Base-by-base conservation (phyloP, 2,888 invertebrate genomes). In the Agonopterix alstromeriana region DNA sequence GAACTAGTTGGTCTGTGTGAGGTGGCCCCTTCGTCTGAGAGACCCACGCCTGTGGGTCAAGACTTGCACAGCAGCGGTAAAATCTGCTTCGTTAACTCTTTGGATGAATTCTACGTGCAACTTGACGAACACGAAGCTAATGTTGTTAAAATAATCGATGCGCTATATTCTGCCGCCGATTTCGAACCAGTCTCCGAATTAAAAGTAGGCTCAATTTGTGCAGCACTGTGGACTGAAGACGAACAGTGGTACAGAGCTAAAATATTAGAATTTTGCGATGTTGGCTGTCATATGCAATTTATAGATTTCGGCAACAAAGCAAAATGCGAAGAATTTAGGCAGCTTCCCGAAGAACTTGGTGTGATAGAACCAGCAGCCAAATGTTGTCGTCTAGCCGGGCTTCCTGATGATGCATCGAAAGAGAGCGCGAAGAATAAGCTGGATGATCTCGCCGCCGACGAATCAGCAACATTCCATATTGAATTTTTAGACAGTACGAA, bases 81-180 rank as follows among this genome's bases (percentile, higher is more conserved):
- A 64, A 87, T 95, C 1, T 92, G 93, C 62, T 92, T 93, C 60
- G 85, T 92, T 1, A 92, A 92, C 62, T 92, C 93, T 0, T 90
- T 93, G 0, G 90, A 91, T 17, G 93, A 95, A 56, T 95, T 95
- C 70, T 95, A 94, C 81, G 86, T 95, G 7, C 95, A 94, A 57
- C 76, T 92, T 42, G 91, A 91, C 45, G 90, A 90, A 47, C 82
- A 88, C 10, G 77, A 89, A 0, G 67, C 86, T 1, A 90, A 90
- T 53, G 72, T 93, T 7, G 92, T 93, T 62, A 90, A 90, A 63
- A 89, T 94, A n/a, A 89, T 90, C 0, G 90, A 91, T 42, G 87
- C 84, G 55, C 76, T 94, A 54, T 70, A 79, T 5, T 73, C 77
- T n/a, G 88, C 90, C 4, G 77, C 86, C 1, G 82, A 84, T 47